Evolutionary conservation across 2,797 vertebrate species (phyloP), one percentile per base, ranked within the genome.

Genomic region (Tragelaphus eurycerus): DNA sequence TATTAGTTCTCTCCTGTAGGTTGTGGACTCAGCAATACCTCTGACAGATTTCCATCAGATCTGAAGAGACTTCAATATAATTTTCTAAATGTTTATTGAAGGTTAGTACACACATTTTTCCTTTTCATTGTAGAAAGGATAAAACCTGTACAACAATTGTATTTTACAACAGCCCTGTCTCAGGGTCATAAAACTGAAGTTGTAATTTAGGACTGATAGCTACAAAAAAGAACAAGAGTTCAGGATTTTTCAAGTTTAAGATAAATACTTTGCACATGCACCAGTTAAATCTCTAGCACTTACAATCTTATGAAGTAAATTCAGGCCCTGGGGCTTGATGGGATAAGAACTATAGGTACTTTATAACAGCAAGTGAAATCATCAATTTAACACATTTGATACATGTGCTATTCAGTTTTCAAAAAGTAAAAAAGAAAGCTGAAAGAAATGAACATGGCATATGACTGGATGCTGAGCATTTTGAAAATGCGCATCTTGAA

Each of bases 241-340:
- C 95, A 86, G 87, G 95, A 93, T 96, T 96, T 97, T 94, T 95
- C 52, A 95, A 90, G 96, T 97, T 97, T 88, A 96, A 98, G 94
- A 96, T 76, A 96, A 98, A 97, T 60, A 97, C 87, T 98, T 97
- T 96, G 82, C 85, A 96, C 95, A 89, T 93, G 93, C 31, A 92
- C 86, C 79, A 54, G 96, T 95, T 97, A 98, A 98, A 97, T 46
- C 60, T 92, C 57, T 16, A 93, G 93, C 74, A 90, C 90, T 97
- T 97, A 86, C 31, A 96, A 95, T 87, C 74, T 87, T 96, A 94
- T 95, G 97, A 98, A 97, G 96, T 93, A 97, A 97, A 98, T 98
- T 96, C 92, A 96, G 91, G 94, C 93, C 93, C 95, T 93, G 85
- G 62, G 97, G 93, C 96, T 95, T 92, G 91, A 96, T 86, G 62